A percentile compares a stretch with the other conserved stretches of the same genome.
These are phyloP conservation scores for Netelia fuscicornis DNA, from an alignment of 2,888 invertebrate genomes.

Conservation along the genomic window DNA sequence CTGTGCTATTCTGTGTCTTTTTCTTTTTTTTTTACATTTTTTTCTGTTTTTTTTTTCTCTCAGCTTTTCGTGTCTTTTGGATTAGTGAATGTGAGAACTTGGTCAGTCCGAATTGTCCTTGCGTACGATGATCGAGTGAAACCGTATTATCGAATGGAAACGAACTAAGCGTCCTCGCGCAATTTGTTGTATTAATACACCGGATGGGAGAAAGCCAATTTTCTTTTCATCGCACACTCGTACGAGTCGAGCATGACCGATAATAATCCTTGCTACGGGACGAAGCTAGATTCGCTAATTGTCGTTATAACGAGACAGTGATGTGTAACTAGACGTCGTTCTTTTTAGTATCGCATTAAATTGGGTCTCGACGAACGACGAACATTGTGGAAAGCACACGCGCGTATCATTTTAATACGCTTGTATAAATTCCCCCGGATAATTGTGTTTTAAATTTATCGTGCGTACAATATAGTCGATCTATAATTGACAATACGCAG, in stretches of 20 bases:
- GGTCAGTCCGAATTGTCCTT: slow-evolving; percentile 39
- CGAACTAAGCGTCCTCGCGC: not conserved
- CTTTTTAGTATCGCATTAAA: slow-evolving; percentile 36
- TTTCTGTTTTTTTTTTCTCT: not conserved
- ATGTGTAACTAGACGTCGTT: slow-evolving; percentile 25
- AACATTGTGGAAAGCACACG: not conserved
- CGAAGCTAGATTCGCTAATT: slow-evolving; percentile 27
- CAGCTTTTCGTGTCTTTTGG: not conserved
- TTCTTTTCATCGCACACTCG: slow-evolving; percentile 50
- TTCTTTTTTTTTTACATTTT: slow-evolving; percentile 2
- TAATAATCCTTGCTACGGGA: slow-evolving; percentile 12
- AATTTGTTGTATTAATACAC: not conserved
- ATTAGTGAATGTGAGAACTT: slow-evolving; percentile 2
- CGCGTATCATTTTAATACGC: not conserved
- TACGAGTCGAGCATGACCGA: slow-evolving; percentile 41
- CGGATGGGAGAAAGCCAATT: slow-evolving; percentile 62
- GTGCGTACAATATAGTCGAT: too few relatives aligned
- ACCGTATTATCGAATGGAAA: not conserved
- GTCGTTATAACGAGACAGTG: slow-evolving; percentile 18
- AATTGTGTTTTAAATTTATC: too few relatives aligned
- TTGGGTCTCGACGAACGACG: not conserved
- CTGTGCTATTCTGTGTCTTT: slow-evolving; percentile 78
- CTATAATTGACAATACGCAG: too few relatives aligned
- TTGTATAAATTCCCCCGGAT: not conserved
- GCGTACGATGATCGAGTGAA: slow-evolving; percentile 4